phyloP scores from a whole-genome alignment of 2,113 vertebrate genomes.

The Rhipidura dahli region DNA sequence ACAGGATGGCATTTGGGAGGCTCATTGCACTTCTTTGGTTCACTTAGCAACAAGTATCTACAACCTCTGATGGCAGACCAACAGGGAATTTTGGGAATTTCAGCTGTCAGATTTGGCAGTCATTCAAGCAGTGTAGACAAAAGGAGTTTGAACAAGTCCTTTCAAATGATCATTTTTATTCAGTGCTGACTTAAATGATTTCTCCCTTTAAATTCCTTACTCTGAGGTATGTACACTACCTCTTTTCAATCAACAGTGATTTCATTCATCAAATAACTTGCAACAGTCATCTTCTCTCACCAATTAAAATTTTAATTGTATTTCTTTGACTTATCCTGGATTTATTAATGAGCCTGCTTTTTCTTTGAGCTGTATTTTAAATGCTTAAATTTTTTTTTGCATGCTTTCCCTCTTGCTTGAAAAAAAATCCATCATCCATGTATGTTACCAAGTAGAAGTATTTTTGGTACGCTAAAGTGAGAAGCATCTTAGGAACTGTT shows the following conservation, averaged over 20 bases:
- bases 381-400: not conserved
- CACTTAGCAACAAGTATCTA: constrained; percentile 66
- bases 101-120: constrained; percentile 64
- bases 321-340: not conserved
- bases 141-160: constrained; percentile 1
- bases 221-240: not conserved
- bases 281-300: not conserved
- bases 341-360: not conserved
- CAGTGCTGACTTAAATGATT: not conserved
- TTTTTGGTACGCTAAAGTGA: not conserved
- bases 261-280: not conserved
- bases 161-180: constrained; percentile 21
- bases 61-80: constrained; percentile 47
- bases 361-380: not conserved
- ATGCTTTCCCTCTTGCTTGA: not conserved
- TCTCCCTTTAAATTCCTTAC: not conserved
- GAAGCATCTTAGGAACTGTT: not conserved
- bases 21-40: constrained; percentile 51
- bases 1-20: not conserved
- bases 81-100: constrained; percentile 60
- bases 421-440: not conserved
- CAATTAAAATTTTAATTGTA: not conserved
- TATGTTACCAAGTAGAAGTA: not conserved
- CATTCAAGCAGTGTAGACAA: constrained; percentile 51
- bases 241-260: not conserved